These are phyloP conservation scores for Spisula solida DNA, from an alignment of 2,888 invertebrate species.

Conservation along the genomic window DNA sequence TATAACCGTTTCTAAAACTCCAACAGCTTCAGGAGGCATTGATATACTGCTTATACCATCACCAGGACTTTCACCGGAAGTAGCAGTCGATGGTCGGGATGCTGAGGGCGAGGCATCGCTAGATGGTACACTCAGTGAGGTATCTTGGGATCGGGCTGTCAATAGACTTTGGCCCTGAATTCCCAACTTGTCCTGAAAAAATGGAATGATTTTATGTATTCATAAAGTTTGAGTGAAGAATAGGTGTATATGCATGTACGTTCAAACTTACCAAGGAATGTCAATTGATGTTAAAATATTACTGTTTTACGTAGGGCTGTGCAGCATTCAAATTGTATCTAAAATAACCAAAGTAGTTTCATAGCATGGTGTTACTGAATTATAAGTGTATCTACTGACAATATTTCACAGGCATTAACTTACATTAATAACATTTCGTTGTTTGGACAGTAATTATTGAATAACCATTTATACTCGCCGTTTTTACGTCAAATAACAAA, in stretches of 20 bases:
- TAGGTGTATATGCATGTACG: background rate
- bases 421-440: too few species aligned
- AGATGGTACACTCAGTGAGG: constrained; percentile 54
- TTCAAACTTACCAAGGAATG: background rate
- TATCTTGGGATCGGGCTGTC: constrained; percentile 60
- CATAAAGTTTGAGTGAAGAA: too few species aligned
- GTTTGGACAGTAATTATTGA: too few species aligned
- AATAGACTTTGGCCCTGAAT: constrained; percentile 76
- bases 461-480: too few species aligned
- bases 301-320: background rate
- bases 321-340: background rate
- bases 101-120: constrained; percentile 62
- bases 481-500: too few species aligned
- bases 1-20: constrained; percentile 78
- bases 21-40: constrained; percentile 75
- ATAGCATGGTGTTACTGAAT: background rate
- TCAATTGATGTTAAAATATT: too few species aligned
- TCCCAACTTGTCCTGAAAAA: constrained; percentile 71
- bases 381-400: background rate
- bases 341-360: background rate
- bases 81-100: constrained; percentile 71
- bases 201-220: too few species aligned
- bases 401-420: too few species aligned
- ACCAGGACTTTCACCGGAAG: constrained; percentile 62
- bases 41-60: constrained; percentile 75